phyloP scores from a whole-genome alignment of 2,888 invertebrate genomes.

The Dryocosmus kuriphilus region DNA sequence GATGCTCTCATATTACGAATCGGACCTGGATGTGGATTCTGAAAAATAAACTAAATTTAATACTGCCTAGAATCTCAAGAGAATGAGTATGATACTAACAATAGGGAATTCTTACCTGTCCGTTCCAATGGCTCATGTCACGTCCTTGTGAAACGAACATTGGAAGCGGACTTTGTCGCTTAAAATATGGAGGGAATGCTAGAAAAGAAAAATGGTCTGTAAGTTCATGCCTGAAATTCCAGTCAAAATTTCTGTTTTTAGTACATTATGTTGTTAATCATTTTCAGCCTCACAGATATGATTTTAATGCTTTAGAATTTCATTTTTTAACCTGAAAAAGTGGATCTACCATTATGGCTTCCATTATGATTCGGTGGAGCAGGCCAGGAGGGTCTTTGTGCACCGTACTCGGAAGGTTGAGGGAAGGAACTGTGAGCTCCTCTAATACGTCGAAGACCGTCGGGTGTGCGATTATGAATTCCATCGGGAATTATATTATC shows the following conservation, averaged over 20 bases:
- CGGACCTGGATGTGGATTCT: slow-evolving; percentile 62
- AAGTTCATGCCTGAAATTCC: too few species aligned
- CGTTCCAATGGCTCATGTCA: slow-evolving; percentile 69
- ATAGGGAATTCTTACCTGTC: slow-evolving; percentile 62
- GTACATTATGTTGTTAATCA: too few species aligned
- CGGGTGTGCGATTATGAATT: slow-evolving; percentile 64
- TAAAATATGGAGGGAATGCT: slow-evolving; percentile 66
- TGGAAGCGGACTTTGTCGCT: slow-evolving; percentile 73
- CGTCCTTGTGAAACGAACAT: slow-evolving; percentile 64
- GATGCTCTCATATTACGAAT: slow-evolving; percentile 71
- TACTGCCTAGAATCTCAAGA: not conserved
- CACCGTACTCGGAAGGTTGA: slow-evolving; percentile 65
- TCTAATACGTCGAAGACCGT: slow-evolving; percentile 57
- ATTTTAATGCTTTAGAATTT: not conserved
- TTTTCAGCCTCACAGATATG: too few species aligned
- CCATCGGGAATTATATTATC: slow-evolving; percentile 57
- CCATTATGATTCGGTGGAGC: slow-evolving; percentile 62
- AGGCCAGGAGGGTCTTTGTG: slow-evolving; percentile 60
- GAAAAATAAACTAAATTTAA: slow-evolving; percentile 38
- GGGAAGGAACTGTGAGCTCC: slow-evolving; percentile 67
- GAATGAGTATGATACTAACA: not conserved
- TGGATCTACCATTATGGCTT: slow-evolving; percentile 51
- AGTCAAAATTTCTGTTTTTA: too few species aligned
- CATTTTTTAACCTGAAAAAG: not conserved
- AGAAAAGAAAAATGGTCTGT: slow-evolving; percentile 36